phyloP scores from a whole-genome alignment of 2,113 vertebrate genomes.

The Cnemophilus loriae region DNA sequence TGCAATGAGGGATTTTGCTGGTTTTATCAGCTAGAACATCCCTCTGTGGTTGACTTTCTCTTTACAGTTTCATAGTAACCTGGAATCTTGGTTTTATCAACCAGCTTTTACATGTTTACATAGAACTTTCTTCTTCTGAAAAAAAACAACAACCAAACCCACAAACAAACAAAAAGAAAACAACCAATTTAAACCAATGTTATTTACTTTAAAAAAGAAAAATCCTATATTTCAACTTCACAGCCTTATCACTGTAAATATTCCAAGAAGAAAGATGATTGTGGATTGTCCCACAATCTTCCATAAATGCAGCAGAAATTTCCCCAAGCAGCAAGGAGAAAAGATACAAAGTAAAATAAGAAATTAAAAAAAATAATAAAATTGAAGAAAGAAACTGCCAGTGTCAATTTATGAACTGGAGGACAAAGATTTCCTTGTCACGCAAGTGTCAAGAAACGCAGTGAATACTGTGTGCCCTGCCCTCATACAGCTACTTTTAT shows the following conservation, averaged over 20 bases:
- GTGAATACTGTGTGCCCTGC: fast-evolving
- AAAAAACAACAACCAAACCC: neutral
- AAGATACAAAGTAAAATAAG: neutral
- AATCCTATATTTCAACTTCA: neutral
- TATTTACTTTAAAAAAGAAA: neutral
- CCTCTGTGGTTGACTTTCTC: neutral
- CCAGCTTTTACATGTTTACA: neutral
- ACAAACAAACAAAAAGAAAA: neutral
- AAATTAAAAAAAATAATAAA: neutral
- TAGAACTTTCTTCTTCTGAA: neutral
- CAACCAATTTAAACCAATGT: neutral
- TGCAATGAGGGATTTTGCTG: neutral
- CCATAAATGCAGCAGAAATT: neutral
- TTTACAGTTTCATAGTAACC: neutral
- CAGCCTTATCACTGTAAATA: neutral
- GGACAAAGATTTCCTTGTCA: neutral
- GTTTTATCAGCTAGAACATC: neutral
- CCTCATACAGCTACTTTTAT: neutral
- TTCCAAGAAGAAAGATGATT: neutral
- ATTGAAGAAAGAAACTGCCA: neutral
- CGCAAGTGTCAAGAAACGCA: neutral
- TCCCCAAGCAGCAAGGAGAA: neutral
- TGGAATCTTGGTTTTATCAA: neutral
- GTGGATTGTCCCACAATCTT: neutral
- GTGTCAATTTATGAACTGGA: neutral